Conservation (phyloP, 92 coral and sea anemone genomes). For the Zoanthus solanderi region DNA sequence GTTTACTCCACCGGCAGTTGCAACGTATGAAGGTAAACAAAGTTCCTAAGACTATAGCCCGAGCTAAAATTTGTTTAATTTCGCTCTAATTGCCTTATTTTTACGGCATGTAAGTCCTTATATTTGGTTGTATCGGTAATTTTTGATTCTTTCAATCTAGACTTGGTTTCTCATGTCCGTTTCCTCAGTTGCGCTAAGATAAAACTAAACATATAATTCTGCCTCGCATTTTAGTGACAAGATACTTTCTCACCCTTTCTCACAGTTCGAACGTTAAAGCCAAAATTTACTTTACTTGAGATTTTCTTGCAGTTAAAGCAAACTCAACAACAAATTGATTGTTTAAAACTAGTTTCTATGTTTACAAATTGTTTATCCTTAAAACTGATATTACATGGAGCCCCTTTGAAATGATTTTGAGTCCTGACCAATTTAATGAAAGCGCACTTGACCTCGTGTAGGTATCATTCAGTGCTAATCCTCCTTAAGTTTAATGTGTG, state of each 20-base stretch:
- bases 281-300: too few species aligned
- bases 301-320: too few species aligned
- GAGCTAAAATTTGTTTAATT: neutral
- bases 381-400: neutral
- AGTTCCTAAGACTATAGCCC: neutral
- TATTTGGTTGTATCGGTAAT: neutral
- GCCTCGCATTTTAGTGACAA: neutral
- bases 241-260: neutral
- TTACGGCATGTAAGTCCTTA: neutral
- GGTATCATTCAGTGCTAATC: neutral
- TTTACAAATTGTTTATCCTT: neutral
- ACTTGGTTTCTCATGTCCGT: neutral
- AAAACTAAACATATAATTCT: neutral
- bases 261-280: too few species aligned
- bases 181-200: neutral
- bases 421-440: neutral
- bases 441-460: constrained; percentile 33
- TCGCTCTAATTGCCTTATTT: neutral
- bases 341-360: constrained; percentile 6
- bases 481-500: constrained; percentile 24
- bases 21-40: constrained; percentile 21
- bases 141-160: neutral
- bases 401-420: constrained; percentile 14
- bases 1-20: neutral
- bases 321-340: neutral